Evolutionary conservation across 2,113 vertebrate genomes (phyloP).

Genomic region (Entomyzon cyanotis): DNA sequence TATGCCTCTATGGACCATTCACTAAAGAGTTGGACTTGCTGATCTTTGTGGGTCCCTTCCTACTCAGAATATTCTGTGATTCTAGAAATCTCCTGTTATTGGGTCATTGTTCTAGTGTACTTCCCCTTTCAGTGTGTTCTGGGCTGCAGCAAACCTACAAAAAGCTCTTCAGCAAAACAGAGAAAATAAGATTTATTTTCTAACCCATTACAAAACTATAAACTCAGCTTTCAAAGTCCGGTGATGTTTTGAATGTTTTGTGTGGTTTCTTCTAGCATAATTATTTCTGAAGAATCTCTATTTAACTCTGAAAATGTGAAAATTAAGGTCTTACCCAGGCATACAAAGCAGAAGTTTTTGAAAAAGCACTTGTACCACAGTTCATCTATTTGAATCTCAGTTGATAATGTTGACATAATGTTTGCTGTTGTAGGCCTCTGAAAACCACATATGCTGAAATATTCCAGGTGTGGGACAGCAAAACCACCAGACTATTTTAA

Average conservation of each 20-base stretch:
- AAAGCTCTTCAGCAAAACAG: background rate
- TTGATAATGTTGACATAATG: background rate
- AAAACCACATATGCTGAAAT: background rate
- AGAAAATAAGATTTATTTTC: background rate
- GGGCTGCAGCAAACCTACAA: background rate
- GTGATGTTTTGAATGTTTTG: background rate
- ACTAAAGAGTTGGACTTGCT: background rate
- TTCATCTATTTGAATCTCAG: background rate
- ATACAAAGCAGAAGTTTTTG: background rate
- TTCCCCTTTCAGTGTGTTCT: background rate
- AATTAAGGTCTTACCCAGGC: background rate
- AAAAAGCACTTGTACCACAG: background rate
- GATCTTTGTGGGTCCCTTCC: background rate
- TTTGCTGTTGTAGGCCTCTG: background rate
- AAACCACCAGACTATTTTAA: background rate
- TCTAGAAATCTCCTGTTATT: background rate
- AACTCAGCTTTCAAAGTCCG: background rate
- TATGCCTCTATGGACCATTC: background rate
- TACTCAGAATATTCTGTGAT: background rate
- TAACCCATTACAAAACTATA: background rate
- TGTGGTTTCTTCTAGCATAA: background rate
- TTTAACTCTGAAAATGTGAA: background rate
- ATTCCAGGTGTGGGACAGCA: background rate
- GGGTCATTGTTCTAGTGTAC: accelerated
- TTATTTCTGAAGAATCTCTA: background rate